Base-by-base conservation (phyloP, 2,113 vertebrate genomes). In the Apteryx owenii region DNA sequence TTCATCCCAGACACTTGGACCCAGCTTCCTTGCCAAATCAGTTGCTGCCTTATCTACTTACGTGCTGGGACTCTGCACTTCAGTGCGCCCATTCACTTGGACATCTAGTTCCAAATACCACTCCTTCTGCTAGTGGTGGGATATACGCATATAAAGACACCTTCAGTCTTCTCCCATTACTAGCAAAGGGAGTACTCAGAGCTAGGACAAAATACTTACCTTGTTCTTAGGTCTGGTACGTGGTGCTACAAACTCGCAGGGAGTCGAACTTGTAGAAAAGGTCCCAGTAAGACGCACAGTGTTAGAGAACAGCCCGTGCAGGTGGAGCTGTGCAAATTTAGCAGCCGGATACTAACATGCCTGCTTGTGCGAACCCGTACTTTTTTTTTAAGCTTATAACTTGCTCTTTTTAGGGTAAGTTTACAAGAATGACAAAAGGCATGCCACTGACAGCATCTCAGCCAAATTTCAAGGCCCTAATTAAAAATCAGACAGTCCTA, bases 321-420 rank as follows among this genome's bases (percentile, higher is more conserved):
- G 44, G 51, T 42, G 22, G 26, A 6, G 8, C 46, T 71, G 40
- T 62, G 61, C 2, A 2, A 48, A 38, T 54, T 60, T 48, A 33
- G 46, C 22, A 20, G 31, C 58, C 36, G 5, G 16, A 7, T 2
- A 0, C 3, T 12, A 21, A 1, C 6, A 2, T 6, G 25, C 36
- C 56, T 44, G 36, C 15, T 53, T 12, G 22, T 53, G 29, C 17
- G 72, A 58, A 29, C 20, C 33, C 42, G 1, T 26, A 7, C 51
- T 50, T 4, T 29, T 68, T 72, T 88, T 69, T 7, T 48, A 44
- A 23, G 28, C 26, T 0, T 40, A 10, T 66, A 19, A 17, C 33
- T 83, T 64, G 7, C 36, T 89, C 38, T 38, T 10, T 25, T 81
- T 23, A 48, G 65, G 64, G 25, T 44, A 65, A 53, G 8, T 46